These are phyloP conservation scores for Tapirus terrestris DNA, from an alignment of 2,113 vertebrate species.

Conservation along the genomic window DNA sequence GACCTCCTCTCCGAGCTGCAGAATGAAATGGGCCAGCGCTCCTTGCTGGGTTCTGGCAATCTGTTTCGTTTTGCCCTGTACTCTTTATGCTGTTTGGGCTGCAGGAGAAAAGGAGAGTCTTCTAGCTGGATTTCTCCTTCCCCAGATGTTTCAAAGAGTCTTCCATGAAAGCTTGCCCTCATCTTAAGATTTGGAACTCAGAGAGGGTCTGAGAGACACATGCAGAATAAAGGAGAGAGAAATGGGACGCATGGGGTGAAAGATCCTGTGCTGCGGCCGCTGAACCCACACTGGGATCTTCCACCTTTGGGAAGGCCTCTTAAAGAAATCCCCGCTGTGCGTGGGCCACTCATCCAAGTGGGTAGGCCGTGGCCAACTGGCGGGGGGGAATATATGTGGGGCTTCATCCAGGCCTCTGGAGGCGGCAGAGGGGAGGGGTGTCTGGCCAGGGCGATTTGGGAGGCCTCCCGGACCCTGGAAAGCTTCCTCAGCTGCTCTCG, in stretches of 20 bases:
- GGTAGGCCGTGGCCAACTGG: too few species aligned
- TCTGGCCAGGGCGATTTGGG: not conserved
- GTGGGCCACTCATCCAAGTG: not conserved
- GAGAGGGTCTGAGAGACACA: not conserved
- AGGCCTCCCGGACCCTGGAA: not conserved
- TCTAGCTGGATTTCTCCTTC: not conserved
- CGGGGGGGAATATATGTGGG: too few species aligned
- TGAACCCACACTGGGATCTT: not conserved
- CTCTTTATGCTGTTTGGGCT: not conserved
- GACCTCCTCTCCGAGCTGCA: not conserved
- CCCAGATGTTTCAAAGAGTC: not conserved
- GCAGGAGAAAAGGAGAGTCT: not conserved
- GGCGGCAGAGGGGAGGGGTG: not conserved
- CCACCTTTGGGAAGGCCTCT: not conserved
- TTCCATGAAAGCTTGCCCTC: not conserved
- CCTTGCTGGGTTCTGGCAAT: not conserved
- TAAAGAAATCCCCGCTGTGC: not conserved
- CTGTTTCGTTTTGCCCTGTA: not conserved
- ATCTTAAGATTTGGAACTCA: not conserved
- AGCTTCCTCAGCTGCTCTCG: not conserved
- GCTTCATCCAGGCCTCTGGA: not conserved
- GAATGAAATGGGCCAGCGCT: not conserved
- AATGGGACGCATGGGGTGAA: not conserved
- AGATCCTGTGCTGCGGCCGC: accelerated
- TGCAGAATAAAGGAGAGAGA: not conserved